phyloP scores from a whole-genome alignment of 2,113 vertebrate genomes.

The Psittacula cyanocephala region DNA sequence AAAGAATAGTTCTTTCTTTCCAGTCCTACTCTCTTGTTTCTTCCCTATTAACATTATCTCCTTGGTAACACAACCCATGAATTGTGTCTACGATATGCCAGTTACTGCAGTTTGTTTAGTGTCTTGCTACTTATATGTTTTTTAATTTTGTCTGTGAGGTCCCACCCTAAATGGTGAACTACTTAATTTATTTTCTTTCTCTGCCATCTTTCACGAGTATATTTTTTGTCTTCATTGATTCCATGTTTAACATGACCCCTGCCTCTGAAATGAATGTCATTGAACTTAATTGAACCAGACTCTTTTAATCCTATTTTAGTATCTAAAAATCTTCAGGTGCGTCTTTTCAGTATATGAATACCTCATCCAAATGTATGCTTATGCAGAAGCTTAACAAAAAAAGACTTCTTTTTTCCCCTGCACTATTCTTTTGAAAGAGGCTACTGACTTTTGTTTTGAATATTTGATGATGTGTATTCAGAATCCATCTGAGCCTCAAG shows the following conservation, averaged over 20 bases:
- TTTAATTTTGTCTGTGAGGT: not conserved
- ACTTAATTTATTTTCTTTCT: not conserved
- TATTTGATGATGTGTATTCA: not conserved
- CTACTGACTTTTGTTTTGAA: not conserved
- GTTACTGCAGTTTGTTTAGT: not conserved
- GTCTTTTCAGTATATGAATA: not conserved
- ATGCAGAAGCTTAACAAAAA: not conserved
- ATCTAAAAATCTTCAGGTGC: not conserved
- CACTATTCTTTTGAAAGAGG: not conserved
- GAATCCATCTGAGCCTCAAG: not conserved
- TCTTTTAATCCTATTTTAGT: not conserved
- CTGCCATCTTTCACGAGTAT: not conserved
- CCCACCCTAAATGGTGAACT: not conserved
- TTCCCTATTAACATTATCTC: conserved; percentile 45
- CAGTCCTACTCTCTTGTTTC: conserved; percentile 33
- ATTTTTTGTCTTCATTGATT: not conserved
- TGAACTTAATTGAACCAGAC: not conserved
- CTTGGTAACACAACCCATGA: conserved; percentile 49
- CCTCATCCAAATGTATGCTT: not conserved
- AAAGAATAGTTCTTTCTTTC: conserved; percentile 47
- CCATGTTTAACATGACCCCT: not conserved
- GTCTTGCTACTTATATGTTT: not conserved
- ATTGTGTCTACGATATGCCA: not conserved
- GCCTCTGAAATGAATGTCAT: not conserved
- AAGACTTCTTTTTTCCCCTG: not conserved